Evolutionary conservation across 2,113 vertebrate species (phyloP), one percentile per base, ranked within the genome.

Genomic region (Coryphaenoides rupestris): DNA sequence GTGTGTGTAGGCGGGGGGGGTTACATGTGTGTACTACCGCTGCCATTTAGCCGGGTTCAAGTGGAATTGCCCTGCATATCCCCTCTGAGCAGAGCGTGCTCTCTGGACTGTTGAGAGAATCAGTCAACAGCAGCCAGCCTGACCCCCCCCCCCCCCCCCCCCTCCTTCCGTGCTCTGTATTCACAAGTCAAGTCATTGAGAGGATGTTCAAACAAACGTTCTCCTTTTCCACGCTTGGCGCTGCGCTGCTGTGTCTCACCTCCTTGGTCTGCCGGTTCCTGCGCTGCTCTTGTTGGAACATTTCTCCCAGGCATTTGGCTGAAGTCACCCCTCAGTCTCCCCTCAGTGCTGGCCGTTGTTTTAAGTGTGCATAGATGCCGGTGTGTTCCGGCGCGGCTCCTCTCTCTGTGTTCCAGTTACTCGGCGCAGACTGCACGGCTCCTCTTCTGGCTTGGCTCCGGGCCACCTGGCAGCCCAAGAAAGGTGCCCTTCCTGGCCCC

Each of bases 391-490:
- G 76, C 63, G 22, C 84, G n/a, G 81, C 56, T 64, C 61, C 49
- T 86, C 84, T n/a, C n/a, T n/a, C n/a, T n/a, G n/a, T 86, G 84
- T 89, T 90, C 84, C 83, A 87, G 85, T 90, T 87, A 87, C 83
- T 84, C 87, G 88, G 78, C 86, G 82, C 89, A 91, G 91, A 92
- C 91, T 91, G 68, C 62, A 15, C 55, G 89, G 89, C 90, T 92
- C 90, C 90, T 90, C 81, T 65, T 74, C 72, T 68, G 74, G 71
- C 83, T 88, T 91, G 91, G 91, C 90, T 61, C 56, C 0, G 14
- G 66, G 87, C 91, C 91, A 91, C 87, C 79, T 91, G 91, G 91
- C 91, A 92, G 72, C 77, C 82, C 87, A 88, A 91, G 81, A 91
- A 92, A 92, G 91, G 90, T 91, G 89, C 89, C 89, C 89, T 88